Base-by-base conservation (phyloP, 2,888 invertebrate species). In the Aphrophora alni region DNA sequence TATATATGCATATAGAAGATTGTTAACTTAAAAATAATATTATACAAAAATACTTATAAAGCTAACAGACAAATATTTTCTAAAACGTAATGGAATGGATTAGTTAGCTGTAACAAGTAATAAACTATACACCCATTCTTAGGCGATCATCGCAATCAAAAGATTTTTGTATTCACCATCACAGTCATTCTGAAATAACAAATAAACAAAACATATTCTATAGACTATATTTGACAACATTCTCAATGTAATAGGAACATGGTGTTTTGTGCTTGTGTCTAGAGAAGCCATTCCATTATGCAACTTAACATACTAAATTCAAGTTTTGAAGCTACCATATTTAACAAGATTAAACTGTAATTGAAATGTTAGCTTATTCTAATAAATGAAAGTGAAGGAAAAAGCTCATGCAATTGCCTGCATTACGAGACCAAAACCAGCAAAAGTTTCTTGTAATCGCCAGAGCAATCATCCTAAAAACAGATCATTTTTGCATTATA, bases 361-460 rank as follows among this genome's bases (percentile, higher is more conserved):
- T 14, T 17, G n/a, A 59, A 59, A 21, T n/a, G 59, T 59, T 59
- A 21, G n/a, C 21, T 59, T 21, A 59, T 1, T 12, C 12, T 21
- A 59, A 59, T n/a, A n/a, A n/a, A n/a, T 21, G 59, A 59, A 59
- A 59, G 17, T 44, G 44, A 17, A 44, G 44, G 51, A 78, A 72
- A 44, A 78, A 72, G 78, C 78, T 72, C 27, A 38, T 33, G 71
- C 71, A 71, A 69, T 28, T 38, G 38, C 72, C 59, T 26, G 24
- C 27, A 5, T 83, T 83, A 85, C 73, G 82, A 83, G 51, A 85
- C 85, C 83, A 89, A 84, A 38, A 88, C 88, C 51, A 89, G 84
- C 79, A 90, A 86, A 70, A 88, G 86, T 83, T 88, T 87, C 85
- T 88, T 88, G 87, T 89, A 90, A 85, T 89, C 89, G 21, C 89